phyloP scores from a whole-genome alignment of 2,888 invertebrate species.

The Drosophila recens region DNA sequence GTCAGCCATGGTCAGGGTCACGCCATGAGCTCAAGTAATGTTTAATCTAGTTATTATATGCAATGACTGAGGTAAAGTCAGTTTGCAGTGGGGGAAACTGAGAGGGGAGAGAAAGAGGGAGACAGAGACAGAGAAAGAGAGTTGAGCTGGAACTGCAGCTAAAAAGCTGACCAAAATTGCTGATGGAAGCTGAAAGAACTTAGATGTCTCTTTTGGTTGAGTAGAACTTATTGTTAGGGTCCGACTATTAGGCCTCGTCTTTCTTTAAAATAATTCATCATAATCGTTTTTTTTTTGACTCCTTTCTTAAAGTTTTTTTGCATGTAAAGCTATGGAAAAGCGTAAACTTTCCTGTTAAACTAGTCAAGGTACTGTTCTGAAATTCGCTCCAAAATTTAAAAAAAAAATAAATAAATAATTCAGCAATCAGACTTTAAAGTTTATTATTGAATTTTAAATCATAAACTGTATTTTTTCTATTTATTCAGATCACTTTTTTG shows the following conservation, averaged over 20 bases:
- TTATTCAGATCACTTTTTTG: no score
- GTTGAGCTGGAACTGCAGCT: neutral
- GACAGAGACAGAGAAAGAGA: neutral
- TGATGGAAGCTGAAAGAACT: neutral
- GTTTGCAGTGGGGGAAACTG: neutral
- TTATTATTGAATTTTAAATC: no score
- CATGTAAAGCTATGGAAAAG: no score
- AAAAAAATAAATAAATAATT: no score
- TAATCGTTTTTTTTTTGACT: no score
- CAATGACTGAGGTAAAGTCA: slow-evolving; percentile 2
- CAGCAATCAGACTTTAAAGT: no score
- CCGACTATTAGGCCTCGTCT: neutral
- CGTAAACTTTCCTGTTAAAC: no score
- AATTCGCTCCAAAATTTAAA: no score
- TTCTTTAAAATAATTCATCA: neutral
- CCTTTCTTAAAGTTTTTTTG: no score
- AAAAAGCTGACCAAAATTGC: neutral
- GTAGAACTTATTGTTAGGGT: neutral
- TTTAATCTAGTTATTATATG: slow-evolving; percentile 1
- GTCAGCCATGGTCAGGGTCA: slow-evolving; percentile 18
- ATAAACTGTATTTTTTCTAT: no score
- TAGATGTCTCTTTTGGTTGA: neutral
- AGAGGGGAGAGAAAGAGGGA: neutral
- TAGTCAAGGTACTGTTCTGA: no score
- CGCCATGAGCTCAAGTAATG: neutral